Conservation (phyloP, 2,113 vertebrate species). For the Pica pica region DNA sequence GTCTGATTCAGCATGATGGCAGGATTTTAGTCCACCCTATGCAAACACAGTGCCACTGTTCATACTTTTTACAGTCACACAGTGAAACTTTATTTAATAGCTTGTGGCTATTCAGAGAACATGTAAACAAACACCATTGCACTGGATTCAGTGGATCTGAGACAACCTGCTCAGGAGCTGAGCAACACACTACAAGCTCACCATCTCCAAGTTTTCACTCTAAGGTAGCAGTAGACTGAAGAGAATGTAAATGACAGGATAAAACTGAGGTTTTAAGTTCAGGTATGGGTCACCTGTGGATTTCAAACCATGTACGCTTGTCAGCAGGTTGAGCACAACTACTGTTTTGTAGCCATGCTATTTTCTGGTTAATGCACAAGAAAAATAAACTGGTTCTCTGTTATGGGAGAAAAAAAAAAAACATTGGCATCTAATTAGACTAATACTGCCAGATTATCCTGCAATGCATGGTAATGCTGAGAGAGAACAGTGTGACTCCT, state of each 20-base stretch:
- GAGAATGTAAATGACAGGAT: neutral
- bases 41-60: neutral
- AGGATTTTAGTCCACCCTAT: neutral
- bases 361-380: neutral
- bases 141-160: neutral
- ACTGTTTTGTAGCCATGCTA: neutral
- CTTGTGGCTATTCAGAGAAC: neutral
- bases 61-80: neutral
- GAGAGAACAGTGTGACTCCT: neutral
- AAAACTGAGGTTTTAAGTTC: neutral
- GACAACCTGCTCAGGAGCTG: neutral
- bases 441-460: neutral
- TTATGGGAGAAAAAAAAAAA: neutral
- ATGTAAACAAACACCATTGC: neutral
- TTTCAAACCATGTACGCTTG: neutral
- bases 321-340: fast-evolving
- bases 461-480: neutral
- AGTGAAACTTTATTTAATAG: neutral
- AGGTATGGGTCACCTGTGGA: neutral
- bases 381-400: neutral
- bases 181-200: neutral
- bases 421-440: neutral
- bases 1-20: neutral
- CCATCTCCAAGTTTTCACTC: neutral
- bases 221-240: neutral